Evolutionary conservation across 2,113 vertebrate genomes (phyloP), one percentile per base, ranked within the genome.

Genomic region (Rallus limicola): DNA sequence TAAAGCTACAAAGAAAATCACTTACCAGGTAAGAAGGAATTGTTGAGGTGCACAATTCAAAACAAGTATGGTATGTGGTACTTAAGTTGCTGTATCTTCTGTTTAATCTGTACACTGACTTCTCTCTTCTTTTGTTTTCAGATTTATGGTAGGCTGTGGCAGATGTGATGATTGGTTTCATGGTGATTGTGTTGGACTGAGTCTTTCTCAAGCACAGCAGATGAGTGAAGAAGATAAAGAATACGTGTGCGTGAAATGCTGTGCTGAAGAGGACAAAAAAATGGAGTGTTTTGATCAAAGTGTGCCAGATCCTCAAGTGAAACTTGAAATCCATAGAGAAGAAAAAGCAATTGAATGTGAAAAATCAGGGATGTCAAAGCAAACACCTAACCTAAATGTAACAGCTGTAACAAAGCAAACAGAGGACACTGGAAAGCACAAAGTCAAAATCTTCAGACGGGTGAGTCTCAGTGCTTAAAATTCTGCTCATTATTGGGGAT

Each of bases 91-190:
- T 90, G 3, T 59, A 13, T 91, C 5, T 76, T 94, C 10, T 46
- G n/a, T 20, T 1, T 38, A 16, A 26, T 46, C 18, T 46, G 0
- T 71, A 19, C 33, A 13, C 77, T 95, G 48, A 96, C 36, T 72
- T 48, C 0, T 1, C 25, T 62, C 36, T 70, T 50, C 5, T 7
- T 46, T 95, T 92, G 12, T 90, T 79, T 96, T 67, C 91, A 99
- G 99, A 98, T 99, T 99, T 95, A 99, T 99, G 99, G 99, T 99
- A 29, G 99, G 99, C 84, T 99, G 99, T 63, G 99, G 99, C 65
- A 98, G 99, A 94, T 99, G 99, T 91, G 99, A 99, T 80, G 99
- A 99, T 97, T 99, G 99, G 99, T 99, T 99, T 98, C 99, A 99
- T 8, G 99, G 99, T 16, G 99, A 99, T 91, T 99, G 99, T 77